A percentile compares a stretch with the other conserved stretches of the same genome.
Conservation (phyloP, 1,140 invertebrate genomes). For the Drosophila mauritiana region DNA sequence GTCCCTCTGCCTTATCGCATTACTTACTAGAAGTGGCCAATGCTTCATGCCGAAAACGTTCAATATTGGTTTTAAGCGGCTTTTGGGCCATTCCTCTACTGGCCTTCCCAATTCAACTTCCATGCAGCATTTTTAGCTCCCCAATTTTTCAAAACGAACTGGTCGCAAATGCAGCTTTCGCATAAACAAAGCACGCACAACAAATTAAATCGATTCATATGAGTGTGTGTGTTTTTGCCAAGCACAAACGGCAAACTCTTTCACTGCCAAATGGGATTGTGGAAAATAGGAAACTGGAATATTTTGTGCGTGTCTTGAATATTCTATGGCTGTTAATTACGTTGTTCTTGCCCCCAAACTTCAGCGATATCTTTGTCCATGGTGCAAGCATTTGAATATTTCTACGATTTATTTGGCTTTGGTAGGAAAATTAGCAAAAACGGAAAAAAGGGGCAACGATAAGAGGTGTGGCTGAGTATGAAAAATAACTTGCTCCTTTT, state of each 20-base stretch:
- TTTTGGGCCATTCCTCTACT: slow-evolving; percentile 39
- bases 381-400: slow-evolving; percentile 40
- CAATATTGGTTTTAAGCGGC: slow-evolving; percentile 59
- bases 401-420: slow-evolving; percentile 59
- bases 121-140: slow-evolving; percentile 5
- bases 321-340: slow-evolving; percentile 82
- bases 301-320: slow-evolving; percentile 64
- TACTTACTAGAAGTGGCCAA: background rate
- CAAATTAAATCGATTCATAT: slow-evolving; percentile 74
- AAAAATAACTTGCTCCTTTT: slow-evolving; percentile 82
- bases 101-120: background rate
- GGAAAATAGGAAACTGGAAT: slow-evolving; percentile 33
- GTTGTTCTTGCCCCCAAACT: slow-evolving; percentile 29
- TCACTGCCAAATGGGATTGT: background rate
- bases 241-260: slow-evolving; percentile 56
- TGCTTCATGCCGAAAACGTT: slow-evolving; percentile 24
- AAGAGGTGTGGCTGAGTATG: slow-evolving; percentile 50
- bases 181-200: slow-evolving; percentile 70
- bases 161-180: slow-evolving; percentile 57
- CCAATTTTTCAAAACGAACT: slow-evolving; percentile 10
- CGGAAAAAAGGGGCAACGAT: slow-evolving; percentile 42
- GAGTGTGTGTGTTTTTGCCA: slow-evolving; percentile 40
- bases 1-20: slow-evolving; percentile 9
- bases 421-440: slow-evolving; percentile 60
- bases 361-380: slow-evolving; percentile 43